These are phyloP conservation scores for Myotis pilosus DNA, from an alignment of 2,797 vertebrate genomes.

Conservation along the genomic window DNA sequence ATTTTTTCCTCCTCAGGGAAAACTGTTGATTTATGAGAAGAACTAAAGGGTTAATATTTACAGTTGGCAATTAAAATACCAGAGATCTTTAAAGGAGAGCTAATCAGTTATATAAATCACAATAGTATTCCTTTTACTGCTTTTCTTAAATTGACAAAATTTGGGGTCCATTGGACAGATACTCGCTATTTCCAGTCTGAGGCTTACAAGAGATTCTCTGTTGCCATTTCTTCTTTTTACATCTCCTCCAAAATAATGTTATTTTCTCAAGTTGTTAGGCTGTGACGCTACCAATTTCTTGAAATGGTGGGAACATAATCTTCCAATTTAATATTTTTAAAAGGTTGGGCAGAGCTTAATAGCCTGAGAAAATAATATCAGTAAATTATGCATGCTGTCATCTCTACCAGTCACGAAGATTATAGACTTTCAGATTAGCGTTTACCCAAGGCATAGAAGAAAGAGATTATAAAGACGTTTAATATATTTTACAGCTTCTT, in stretches of 20 bases:
- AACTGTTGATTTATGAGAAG: not conserved
- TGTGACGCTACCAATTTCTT: slow-evolving; percentile 60
- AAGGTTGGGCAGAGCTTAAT: slow-evolving; percentile 60
- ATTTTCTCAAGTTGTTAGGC: slow-evolving; percentile 68
- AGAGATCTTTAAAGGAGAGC: not conserved
- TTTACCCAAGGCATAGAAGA: slow-evolving; percentile 6
- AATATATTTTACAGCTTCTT: not conserved
- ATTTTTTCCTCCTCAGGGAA: not conserved
- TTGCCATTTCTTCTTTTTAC: slow-evolving; percentile 42
- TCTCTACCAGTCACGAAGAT: not conserved
- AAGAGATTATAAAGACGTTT: slow-evolving; percentile 29
- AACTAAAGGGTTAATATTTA: slow-evolving; percentile 45
- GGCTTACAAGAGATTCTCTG: not conserved
- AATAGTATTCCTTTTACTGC: not conserved
- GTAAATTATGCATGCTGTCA: slow-evolving; percentile 8
- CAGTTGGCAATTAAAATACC: slow-evolving; percentile 7
- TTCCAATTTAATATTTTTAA: slow-evolving; percentile 61
- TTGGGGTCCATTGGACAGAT: not conserved
- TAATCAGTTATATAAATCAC: slow-evolving; percentile 17
- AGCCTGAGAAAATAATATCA: slow-evolving; percentile 51
- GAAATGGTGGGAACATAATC: slow-evolving; percentile 57
- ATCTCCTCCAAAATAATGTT: slow-evolving; percentile 52
- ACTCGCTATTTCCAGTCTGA: slow-evolving; percentile 44
- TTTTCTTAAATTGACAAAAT: not conserved
- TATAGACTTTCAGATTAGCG: not conserved